A percentile compares a stretch with the other conserved stretches of the same genome.
phyloP scores from a whole-genome alignment of 2,113 vertebrate genomes.

The Chelonoidis abingdonii region DNA sequence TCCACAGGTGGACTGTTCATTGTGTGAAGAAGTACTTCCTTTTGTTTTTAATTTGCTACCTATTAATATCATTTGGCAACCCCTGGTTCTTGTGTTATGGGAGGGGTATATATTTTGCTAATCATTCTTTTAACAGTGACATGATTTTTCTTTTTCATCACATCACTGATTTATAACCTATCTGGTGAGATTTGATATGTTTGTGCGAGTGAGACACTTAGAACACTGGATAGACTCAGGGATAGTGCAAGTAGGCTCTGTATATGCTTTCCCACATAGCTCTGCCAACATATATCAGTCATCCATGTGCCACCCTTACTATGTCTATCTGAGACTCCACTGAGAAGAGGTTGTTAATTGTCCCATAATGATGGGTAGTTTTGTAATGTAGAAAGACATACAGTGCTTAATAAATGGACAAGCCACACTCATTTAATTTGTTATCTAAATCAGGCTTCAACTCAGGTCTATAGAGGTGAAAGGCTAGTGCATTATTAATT shows the following conservation, averaged over 20 bases:
- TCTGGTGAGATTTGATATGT: not conserved
- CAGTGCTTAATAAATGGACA: not conserved
- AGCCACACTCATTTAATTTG: not conserved
- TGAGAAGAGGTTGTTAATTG: not conserved
- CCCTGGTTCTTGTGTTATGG: no score
- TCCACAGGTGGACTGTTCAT: no score
- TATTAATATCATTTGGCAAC: no score
- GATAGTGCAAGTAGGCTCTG: not conserved
- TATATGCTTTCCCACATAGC: not conserved
- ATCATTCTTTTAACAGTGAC: constrained; percentile 16
- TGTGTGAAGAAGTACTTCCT: no score
- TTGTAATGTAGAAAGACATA: not conserved
- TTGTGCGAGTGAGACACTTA: constrained; percentile 10
- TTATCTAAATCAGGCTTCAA: not conserved
- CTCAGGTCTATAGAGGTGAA: not conserved
- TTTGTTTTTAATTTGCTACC: no score
- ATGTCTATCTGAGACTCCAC: constrained; percentile 2
- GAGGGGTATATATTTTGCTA: not conserved
- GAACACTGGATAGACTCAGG: not conserved
- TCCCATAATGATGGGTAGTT: not conserved
- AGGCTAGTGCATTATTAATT: not conserved
- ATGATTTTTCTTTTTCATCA: constrained; percentile 18
- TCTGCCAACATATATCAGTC: constrained; percentile 10
- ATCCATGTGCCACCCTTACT: not conserved
- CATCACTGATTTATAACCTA: not conserved